Evolutionary conservation across 1,140 invertebrate species (phyloP).

Genomic region (Zaprionus gabonicus): DNA sequence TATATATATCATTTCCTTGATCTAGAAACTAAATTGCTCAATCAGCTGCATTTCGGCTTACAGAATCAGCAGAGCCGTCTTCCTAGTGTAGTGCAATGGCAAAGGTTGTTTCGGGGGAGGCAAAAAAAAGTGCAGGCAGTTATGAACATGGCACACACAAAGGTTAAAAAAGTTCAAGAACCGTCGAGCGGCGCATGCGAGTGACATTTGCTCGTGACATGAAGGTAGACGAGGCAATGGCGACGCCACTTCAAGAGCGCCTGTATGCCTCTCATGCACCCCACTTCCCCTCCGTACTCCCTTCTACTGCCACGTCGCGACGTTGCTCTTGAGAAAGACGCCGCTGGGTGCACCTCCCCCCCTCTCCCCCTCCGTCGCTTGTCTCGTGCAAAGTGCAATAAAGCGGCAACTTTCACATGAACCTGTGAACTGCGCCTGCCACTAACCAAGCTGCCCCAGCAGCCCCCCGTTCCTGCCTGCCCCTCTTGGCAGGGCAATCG

Average conservation of each 20-base stretch:
- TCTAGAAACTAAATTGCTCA: not conserved
- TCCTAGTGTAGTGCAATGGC: not conserved
- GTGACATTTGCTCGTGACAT: constrained; percentile 82
- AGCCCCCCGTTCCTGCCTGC: not conserved
- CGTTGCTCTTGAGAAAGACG: constrained; percentile 8
- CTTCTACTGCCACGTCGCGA: not conserved
- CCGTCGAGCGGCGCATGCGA: constrained; percentile 65
- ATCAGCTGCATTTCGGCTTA: not conserved
- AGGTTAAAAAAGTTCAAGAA: constrained; percentile 82
- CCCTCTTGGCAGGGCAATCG: constrained; percentile 6
- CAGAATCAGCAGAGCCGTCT: not conserved
- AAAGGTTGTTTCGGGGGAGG: not conserved
- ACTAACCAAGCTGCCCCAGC: constrained; percentile 5
- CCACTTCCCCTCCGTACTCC: not conserved
- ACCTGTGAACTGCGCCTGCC: constrained; percentile 65
- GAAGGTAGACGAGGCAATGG: constrained; percentile 61
- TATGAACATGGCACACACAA: constrained; percentile 72
- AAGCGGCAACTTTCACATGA: constrained; percentile 78
- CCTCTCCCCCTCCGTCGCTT: not conserved
- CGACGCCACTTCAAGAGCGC: constrained; percentile 66
- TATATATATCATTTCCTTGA: too few relatives aligned
- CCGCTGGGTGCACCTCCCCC: not conserved
- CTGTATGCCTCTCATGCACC: not conserved
- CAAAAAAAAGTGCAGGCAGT: constrained; percentile 56
- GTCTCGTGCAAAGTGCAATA: constrained; percentile 59